Conservation (phyloP, 2,888 invertebrate genomes). For the Sarcophaga carnaria region DNA sequence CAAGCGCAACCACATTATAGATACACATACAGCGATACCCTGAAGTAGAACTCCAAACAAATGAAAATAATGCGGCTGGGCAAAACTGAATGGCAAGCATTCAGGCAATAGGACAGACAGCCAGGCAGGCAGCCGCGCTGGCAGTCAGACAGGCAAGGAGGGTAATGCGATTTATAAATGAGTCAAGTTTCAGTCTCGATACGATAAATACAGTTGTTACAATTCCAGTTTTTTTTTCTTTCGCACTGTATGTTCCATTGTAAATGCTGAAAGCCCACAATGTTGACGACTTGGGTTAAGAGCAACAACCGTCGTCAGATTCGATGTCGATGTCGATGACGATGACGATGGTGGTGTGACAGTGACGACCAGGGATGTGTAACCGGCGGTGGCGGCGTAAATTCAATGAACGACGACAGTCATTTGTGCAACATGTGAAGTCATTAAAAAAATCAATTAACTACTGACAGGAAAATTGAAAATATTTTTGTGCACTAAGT, state of each 20-base stretch:
- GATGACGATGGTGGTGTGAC: slow-evolving; percentile 19
- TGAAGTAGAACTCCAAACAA: neutral
- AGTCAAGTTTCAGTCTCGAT: slow-evolving; percentile 62
- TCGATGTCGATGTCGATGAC: slow-evolving; percentile 32
- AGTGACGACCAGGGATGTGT: slow-evolving; percentile 37
- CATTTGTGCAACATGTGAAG: slow-evolving; percentile 71
- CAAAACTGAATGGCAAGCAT: neutral
- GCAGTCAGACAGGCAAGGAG: neutral
- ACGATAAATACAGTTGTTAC: slow-evolving; percentile 68
- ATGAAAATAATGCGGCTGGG: neutral
- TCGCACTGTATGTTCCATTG: slow-evolving; percentile 15
- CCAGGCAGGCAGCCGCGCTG: neutral
- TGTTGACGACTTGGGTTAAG: slow-evolving; percentile 64
- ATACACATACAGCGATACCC: slow-evolving; percentile 5
- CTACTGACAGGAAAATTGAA: slow-evolving; percentile 70
- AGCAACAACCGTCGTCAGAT: slow-evolving; percentile 50
- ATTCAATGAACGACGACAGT: slow-evolving; percentile 57
- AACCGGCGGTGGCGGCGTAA: slow-evolving; percentile 20
- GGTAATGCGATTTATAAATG: slow-evolving; percentile 33
- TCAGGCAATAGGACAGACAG: neutral
- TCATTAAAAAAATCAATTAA: slow-evolving; percentile 74
- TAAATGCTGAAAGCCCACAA: slow-evolving; percentile 56
- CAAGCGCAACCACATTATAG: neutral
- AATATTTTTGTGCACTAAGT: slow-evolving; percentile 67
- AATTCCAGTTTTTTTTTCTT: slow-evolving; percentile 3